A percentile compares a stretch with the other conserved stretches of the same genome.
Conservation (phyloP, 1,140 invertebrate species). For the Gryllus bimaculatus region DNA sequence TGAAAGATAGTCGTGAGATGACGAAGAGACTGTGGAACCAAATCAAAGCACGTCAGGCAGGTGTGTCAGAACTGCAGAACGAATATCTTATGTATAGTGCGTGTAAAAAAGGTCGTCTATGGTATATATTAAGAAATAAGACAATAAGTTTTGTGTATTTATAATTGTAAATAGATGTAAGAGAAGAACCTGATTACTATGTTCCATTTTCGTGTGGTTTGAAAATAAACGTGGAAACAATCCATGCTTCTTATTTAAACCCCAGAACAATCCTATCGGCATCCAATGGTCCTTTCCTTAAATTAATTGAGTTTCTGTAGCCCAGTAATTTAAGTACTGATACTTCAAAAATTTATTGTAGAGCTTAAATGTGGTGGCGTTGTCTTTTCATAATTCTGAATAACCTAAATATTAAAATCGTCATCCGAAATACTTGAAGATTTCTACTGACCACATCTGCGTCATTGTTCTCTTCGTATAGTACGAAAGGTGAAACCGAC, state of each 20-base stretch:
- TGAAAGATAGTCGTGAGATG: neutral
- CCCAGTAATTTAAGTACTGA: too few species aligned
- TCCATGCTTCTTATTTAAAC: neutral
- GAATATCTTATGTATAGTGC: neutral
- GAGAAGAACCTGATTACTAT: neutral
- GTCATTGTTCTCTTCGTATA: too few species aligned
- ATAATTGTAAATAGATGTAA: neutral
- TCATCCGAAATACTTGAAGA: too few species aligned
- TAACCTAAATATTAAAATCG: too few species aligned
- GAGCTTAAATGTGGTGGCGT: too few species aligned
- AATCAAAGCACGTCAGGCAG: neutral
- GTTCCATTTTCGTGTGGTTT: conserved; percentile 4
- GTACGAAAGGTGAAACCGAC: too few species aligned
- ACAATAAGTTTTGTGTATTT: neutral
- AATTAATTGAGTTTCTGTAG: too few species aligned
- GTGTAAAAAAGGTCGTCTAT: neutral
- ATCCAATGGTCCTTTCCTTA: too few species aligned
- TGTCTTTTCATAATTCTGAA: too few species aligned
- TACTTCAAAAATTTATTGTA: too few species aligned
- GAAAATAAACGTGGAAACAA: neutral
- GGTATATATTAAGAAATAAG: neutral
- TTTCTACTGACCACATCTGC: too few species aligned
- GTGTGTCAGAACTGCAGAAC: neutral
- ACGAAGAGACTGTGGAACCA: neutral
- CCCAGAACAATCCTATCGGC: neutral